Conservation (phyloP, 2,113 vertebrate genomes). For the Columbina picui region DNA sequence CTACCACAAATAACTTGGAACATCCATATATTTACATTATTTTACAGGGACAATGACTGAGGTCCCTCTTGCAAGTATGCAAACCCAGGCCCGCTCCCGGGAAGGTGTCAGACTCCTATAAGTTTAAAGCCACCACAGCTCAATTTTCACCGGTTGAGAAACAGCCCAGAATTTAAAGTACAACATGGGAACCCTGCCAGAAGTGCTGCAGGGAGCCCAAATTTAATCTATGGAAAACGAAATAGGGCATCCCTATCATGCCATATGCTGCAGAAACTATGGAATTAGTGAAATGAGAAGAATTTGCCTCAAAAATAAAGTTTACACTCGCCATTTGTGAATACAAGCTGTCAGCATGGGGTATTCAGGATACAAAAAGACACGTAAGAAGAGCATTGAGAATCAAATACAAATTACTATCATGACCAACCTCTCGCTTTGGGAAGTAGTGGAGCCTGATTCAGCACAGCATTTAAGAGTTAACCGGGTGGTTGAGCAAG, state of each 20-base stretch:
- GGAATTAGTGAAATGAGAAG: neutral
- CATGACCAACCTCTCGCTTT: neutral
- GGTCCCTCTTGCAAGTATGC: neutral
- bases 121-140: neutral
- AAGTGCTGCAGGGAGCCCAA: neutral
- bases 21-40: neutral
- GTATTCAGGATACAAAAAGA: neutral
- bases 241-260: neutral
- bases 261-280: neutral
- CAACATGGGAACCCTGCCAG: neutral
- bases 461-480: neutral
- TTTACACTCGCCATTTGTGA: neutral
- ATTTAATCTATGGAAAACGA: neutral
- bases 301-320: neutral
- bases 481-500: neutral
- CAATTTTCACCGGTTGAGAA: slow-evolving; percentile 23
- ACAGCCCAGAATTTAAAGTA: neutral
- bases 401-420: neutral
- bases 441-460: neutral
- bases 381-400: neutral
- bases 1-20: neutral
- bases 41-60: neutral
- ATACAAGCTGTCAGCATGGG: neutral
- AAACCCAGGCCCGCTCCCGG: neutral
- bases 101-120: neutral